These are phyloP conservation scores for Tachyglossus aculeatus DNA, from an alignment of 2,797 vertebrate species.

Conservation along the genomic window DNA sequence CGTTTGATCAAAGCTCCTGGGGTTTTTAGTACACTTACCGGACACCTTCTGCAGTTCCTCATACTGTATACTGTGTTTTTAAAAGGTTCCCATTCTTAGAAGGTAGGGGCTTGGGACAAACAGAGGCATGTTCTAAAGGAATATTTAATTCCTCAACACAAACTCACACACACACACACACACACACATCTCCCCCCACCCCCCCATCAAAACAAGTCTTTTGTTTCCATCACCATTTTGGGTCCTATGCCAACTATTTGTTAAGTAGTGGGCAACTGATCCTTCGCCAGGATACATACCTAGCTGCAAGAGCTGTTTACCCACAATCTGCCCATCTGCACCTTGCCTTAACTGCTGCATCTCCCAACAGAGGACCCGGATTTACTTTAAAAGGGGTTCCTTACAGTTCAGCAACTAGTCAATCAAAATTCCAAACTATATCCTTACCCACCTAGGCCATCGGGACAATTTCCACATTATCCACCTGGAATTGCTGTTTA, in stretches of 20 bases:
- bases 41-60: conserved; percentile 63
- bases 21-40: conserved; percentile 64
- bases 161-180: neutral
- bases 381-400: too few species aligned
- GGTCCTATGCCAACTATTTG: neutral
- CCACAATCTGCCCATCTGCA: too few species aligned
- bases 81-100: conserved; percentile 47
- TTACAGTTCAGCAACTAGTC: too few species aligned
- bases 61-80: conserved; percentile 40
- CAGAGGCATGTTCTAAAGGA: conserved; percentile 22
- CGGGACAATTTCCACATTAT: neutral
- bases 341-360: too few species aligned
- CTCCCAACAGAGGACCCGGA: too few species aligned
- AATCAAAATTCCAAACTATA: neutral
- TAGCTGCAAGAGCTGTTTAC: too few species aligned
- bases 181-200: too few species aligned
- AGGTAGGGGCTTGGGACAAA: conserved; percentile 23
- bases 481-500: neutral
- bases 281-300: neutral
- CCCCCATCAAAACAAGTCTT: too few species aligned
- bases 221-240: neutral
- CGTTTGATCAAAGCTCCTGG: conserved; percentile 85
- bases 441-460: neutral
- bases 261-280: neutral
- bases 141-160: neutral